Conservation (phyloP, 2,113 vertebrate species). For the Struthidea cinerea region DNA sequence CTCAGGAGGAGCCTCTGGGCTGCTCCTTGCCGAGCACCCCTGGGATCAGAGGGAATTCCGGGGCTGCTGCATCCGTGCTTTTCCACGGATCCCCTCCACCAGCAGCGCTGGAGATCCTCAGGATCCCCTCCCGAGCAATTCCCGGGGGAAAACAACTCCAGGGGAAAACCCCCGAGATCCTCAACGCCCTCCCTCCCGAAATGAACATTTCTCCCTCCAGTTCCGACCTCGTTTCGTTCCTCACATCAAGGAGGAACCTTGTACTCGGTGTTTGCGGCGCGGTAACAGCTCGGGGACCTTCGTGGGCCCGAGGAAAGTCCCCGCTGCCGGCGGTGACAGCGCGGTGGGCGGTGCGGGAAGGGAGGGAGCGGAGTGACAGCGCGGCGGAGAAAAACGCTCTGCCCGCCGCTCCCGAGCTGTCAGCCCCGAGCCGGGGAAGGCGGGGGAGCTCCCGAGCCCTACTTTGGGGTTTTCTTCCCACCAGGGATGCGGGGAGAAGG, state of each 20-base stretch:
- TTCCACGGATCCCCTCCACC: not conserved
- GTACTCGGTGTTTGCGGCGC: not conserved
- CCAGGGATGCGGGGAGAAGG: not conserved
- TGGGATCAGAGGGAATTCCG: not conserved
- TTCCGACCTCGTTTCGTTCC: not conserved
- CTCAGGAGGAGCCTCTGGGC: not conserved
- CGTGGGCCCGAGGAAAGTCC: conserved; percentile 33
- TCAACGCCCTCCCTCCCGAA: not conserved
- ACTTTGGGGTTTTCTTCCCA: not conserved
- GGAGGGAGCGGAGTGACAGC: conserved; percentile 1
- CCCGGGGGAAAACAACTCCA: not conserved
- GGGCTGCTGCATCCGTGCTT: not conserved
- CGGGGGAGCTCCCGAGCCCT: not conserved
- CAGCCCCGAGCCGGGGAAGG: not conserved
- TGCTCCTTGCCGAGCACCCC: not conserved
- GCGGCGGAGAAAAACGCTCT: not conserved
- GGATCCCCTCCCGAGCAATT: not conserved
- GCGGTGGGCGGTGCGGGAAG: conserved; percentile 36
- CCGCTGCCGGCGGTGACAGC: conserved; percentile 32
- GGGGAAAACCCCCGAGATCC: not conserved
- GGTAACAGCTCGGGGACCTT: conserved; percentile 44
- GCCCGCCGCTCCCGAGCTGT: not conserved
- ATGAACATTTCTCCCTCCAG: conserved; percentile 25
- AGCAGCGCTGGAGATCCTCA: not conserved
- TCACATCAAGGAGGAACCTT: conserved; percentile 29